phyloP scores from a whole-genome alignment of 2,888 invertebrate species.

The Himalopsyche anomala region DNA sequence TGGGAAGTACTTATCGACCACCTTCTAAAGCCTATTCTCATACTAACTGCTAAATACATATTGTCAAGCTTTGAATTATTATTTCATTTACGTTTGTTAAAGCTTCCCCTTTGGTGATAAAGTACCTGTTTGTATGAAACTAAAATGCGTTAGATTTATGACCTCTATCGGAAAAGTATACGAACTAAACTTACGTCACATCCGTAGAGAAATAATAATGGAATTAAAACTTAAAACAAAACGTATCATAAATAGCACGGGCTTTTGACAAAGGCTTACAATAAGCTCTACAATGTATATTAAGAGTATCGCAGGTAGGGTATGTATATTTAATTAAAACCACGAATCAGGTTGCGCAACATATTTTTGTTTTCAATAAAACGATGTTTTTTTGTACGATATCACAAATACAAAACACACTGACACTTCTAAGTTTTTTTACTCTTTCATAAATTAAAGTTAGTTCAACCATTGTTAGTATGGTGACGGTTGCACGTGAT shows the following conservation, averaged over 20 bases:
- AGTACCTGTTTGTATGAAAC: slow-evolving; percentile 21
- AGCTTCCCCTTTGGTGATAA: background rate
- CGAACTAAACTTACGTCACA: background rate
- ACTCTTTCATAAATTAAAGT: too few relatives aligned
- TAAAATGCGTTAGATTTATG: slow-evolving; percentile 7
- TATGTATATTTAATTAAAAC: too few relatives aligned
- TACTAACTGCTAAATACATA: slow-evolving; percentile 12
- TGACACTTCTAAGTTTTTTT: too few relatives aligned
- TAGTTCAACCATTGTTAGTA: too few relatives aligned
- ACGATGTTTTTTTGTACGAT: too few relatives aligned
- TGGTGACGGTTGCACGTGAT: too few relatives aligned
- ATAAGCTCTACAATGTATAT: too few relatives aligned
- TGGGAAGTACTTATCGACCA: slow-evolving; percentile 18
- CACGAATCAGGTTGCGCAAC: too few relatives aligned
- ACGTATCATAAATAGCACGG: slow-evolving; percentile 6
- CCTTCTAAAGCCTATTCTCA: slow-evolving; percentile 14
- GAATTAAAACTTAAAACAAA: slow-evolving; percentile 16
- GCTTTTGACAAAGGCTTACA: background rate
- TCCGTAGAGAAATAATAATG: slow-evolving; percentile 11
- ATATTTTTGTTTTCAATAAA: too few relatives aligned
- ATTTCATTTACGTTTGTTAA: slow-evolving; percentile 26
- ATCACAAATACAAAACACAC: too few relatives aligned
- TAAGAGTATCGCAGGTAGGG: too few relatives aligned
- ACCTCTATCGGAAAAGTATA: slow-evolving; percentile 13
- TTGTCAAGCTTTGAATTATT: slow-evolving; percentile 23